Evolutionary conservation across 2,888 invertebrate species (phyloP), one percentile per base, ranked within the genome.

Genomic region (Ceriagrion tenellum): DNA sequence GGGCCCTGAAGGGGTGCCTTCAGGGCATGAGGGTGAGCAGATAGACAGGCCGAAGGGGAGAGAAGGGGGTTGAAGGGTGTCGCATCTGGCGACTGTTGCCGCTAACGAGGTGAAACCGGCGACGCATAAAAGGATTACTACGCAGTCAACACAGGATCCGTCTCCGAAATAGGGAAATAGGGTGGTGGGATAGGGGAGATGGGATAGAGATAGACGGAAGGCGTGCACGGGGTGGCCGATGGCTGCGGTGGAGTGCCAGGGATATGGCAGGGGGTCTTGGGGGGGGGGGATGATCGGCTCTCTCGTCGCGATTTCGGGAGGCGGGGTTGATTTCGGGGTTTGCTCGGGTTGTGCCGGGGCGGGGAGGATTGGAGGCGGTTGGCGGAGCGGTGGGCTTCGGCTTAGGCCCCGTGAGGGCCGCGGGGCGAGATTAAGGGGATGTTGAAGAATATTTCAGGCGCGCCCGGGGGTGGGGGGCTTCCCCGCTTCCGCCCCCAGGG

Each of bases 61-160:
- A 35, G 30, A 20, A 81, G 81, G 30, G 35, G 13, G 47, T 74
- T 40, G 63, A 63, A 59, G 91, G 69, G 93, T 47, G 93, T 12
- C 93, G 69, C 93, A 93, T 93, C 93, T 93, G 91, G 91, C 59
- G 91, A 63, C 59, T 91, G 93, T 74, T 69, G 69, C 23, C 74
- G 69, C 93, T 93, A 93, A 93, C 93, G 93, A 93, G 93, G 93
- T 74, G 91, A 63, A 63, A 91, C 91, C 30, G 30, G 91, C 35
- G n/a, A 63, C 91, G 91, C 47, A 63, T 93, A 74, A 69, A 93
- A 93, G 93, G 93, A 93, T 93, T 93, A 93, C 93, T 93, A 74
- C 26, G 93, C 93, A 93, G 93, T 93, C 93, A 93, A 93, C 93
- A 93, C 93, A n/a, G 35, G 55, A 59, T 55, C 35, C 56, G 55